phyloP scores from a whole-genome alignment of 2,888 invertebrate species.

The Euzophera pinguis region DNA sequence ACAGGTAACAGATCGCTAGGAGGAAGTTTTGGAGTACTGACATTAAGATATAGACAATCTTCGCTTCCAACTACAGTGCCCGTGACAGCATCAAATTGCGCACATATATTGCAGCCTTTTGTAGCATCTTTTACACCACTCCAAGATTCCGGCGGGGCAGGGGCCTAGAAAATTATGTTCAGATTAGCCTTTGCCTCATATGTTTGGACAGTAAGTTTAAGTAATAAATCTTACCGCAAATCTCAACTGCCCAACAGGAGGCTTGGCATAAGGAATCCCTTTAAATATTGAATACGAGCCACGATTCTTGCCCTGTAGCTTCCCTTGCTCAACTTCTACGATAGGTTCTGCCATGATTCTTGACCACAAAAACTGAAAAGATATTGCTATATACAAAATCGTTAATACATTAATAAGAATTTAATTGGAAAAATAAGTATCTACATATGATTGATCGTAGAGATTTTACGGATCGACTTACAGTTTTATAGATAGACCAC shows the following conservation, averaged over 20 bases:
- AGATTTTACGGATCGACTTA: too few relatives aligned
- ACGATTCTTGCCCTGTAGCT: conserved; percentile 1
- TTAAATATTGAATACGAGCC: conserved; percentile 27
- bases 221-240: conserved; percentile 33
- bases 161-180: conserved; percentile 40
- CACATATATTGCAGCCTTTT: conserved; percentile 81
- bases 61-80: conserved; percentile 75
- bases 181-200: neutral
- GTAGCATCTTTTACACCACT: conserved; percentile 82
- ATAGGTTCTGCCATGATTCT: neutral
- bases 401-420: too few relatives aligned
- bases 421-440: too few relatives aligned
- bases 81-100: conserved; percentile 80
- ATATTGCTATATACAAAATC: too few relatives aligned
- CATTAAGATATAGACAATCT: conserved; percentile 85
- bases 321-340: conserved; percentile 1
- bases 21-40: conserved; percentile 80
- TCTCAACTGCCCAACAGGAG: conserved; percentile 61
- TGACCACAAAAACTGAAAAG: neutral
- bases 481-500: too few relatives aligned
- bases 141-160: conserved; percentile 71
- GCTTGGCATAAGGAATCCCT: conserved; percentile 75
- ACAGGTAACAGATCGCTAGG: conserved; percentile 45
- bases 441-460: too few relatives aligned
- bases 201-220: too few relatives aligned